phyloP scores from a whole-genome alignment of 2,888 invertebrate species.

The Himalopsyche kuldschensis region DNA sequence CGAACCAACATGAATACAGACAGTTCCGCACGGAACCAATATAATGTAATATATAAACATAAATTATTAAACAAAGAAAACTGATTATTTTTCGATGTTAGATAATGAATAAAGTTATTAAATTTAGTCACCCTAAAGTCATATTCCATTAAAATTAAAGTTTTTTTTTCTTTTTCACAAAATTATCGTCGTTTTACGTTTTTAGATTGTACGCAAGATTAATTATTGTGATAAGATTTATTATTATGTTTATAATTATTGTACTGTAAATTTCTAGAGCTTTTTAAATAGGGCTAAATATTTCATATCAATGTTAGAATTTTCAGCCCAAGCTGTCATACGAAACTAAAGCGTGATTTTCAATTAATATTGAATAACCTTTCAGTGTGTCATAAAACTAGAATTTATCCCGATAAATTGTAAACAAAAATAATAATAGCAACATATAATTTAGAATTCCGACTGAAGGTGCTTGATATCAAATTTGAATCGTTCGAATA shows the following conservation, averaged over 20 bases:
- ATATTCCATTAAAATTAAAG: slow-evolving; percentile 7
- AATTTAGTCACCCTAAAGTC: slow-evolving; percentile 3
- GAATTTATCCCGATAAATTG: neutral
- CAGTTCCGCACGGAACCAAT: neutral
- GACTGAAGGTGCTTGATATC: too few species aligned
- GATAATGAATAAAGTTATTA: neutral
- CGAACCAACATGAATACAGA: neutral
- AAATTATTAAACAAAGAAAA: slow-evolving; percentile 2
- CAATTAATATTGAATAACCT: neutral
- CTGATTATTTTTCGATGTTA: slow-evolving; percentile 7
- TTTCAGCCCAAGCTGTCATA: neutral
- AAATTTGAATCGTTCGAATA: too few species aligned
- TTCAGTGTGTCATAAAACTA: neutral
- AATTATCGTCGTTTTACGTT: neutral
- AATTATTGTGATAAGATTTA: slow-evolving; percentile 6
- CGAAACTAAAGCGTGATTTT: neutral
- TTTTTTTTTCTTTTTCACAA: neutral
- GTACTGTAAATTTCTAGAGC: neutral
- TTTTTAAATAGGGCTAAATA: neutral
- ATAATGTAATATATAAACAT: neutral
- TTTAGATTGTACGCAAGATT: neutral
- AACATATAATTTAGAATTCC: too few species aligned
- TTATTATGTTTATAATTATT: neutral
- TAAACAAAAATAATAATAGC: neutral
- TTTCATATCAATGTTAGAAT: neutral